Base-by-base conservation (phyloP, 1,140 invertebrate species). In the Patella vulgata region DNA sequence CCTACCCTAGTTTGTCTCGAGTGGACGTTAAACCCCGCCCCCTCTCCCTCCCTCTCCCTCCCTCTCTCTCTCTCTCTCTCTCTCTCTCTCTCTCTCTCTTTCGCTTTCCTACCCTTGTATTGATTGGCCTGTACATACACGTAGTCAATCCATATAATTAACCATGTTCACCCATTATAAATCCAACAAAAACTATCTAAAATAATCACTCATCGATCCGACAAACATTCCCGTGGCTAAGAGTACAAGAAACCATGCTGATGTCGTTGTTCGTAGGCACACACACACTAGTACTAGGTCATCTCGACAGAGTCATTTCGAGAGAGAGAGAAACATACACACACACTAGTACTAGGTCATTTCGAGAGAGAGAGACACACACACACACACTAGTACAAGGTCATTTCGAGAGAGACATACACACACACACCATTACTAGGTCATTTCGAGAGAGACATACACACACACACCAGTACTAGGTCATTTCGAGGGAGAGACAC, bases 301-400 rank as follows among this genome's bases (percentile, higher is more conserved):
- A 27, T 30, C 19, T 11, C 8, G 8, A 25, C 25, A 1, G 19
- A 12, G 11, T 14, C 5, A 11, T 28, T 19, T 1, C 2, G 1
- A 12, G 19, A 14, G 25, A 12, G 8, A 17, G 33, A 9, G 19
- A 25, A 25, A 17, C 5, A 51, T 23, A 19, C n/a, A 51, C 25
- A 51, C n/a, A 23, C 25, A 19, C n/a, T 28, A 11, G 23, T 30
- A 27, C n/a, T 17, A 25, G 31, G 9, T 17, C 48, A 51, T 12
- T 28, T 30, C 27, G 25, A 27, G 25, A 6, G 17, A 17, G 30
- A 4, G 30, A 31, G 30, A 23, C 50, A 52, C 50, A 21, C 50
- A 52, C 50, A 33, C 50, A 52, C 50, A 33, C 50, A 52, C 50
- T 30, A 30, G 23, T 33, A 33, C 27, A 33, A 30, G 30, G 33